phyloP scores from a whole-genome alignment of 2,888 invertebrate species.

The Panorpa germanica region DNA sequence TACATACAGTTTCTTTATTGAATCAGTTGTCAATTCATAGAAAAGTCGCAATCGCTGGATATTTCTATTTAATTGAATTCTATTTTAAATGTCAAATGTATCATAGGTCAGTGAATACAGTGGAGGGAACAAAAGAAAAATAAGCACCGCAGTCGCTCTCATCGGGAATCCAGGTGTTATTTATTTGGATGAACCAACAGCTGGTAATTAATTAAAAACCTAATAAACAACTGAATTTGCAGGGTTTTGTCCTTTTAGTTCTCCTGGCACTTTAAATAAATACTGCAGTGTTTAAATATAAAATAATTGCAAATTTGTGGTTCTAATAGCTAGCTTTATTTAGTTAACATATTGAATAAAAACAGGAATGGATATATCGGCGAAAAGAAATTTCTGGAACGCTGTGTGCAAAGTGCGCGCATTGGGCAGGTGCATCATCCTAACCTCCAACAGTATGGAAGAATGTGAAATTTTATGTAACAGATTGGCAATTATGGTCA shows the following conservation, averaged over 20 bases:
- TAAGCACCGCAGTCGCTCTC: constrained; percentile 51
- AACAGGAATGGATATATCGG: constrained; percentile 54
- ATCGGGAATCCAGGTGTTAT: constrained; percentile 48
- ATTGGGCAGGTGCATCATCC: constrained; percentile 52
- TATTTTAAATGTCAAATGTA: no score
- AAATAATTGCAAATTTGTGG: no score
- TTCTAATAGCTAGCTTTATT: no score
- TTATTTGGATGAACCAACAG: constrained; percentile 48
- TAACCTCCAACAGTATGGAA: constrained; percentile 77
- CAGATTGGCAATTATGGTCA: constrained; percentile 64
- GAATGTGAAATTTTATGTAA: constrained; percentile 73
- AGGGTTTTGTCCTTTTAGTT: no score
- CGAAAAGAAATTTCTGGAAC: constrained; percentile 65
- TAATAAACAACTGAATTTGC: no score
- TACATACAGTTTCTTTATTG: no score
- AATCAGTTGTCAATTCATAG: no score
- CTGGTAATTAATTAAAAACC: constrained; percentile 32
- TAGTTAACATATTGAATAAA: no score
- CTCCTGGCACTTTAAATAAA: no score
- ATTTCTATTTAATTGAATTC: no score
- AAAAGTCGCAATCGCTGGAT: no score
- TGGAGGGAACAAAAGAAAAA: constrained; percentile 55
- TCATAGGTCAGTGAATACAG: constrained; percentile 40
- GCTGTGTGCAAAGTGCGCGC: constrained; percentile 47
- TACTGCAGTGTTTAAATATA: no score